Base-by-base conservation (phyloP, 2,888 invertebrate genomes). In the Nasonia oneida region DNA sequence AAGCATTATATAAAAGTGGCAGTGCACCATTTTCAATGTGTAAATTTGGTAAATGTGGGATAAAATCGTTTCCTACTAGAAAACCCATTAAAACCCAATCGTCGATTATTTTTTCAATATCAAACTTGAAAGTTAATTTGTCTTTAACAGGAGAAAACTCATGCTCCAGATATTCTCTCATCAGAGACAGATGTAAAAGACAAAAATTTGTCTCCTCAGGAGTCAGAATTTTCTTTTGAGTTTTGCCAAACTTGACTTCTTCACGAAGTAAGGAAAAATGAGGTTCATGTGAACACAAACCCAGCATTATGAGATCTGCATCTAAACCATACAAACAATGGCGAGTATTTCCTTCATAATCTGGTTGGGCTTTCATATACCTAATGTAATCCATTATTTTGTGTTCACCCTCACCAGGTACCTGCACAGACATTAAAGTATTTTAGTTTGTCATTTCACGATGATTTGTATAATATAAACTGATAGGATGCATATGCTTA, bases 381-480 rank as follows among this genome's bases (percentile, higher is more conserved):
- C 99, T 95, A 89, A 99, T 99, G 92, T 98, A 99, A 93, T 99
- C 99, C 99, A 99, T 99, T 87, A 99, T 98, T 94, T 99, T 99
- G 92, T 99, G 99, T 93, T 99, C 99, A 0, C 99, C 99, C 94
- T 99, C 99, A 0, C 99, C 99, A 1, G 99, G 99, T 2, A 98
- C 96, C 96, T 97, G 89, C 83, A 91, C 92, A 88, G 88, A 81
- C 88, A 86, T 42, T 39, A 1, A 42, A 61, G 10, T 18, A 14
- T 81, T 75, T 75, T 57, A 18, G 77, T 57, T 75, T 79, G 14
- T 61, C 1, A 47, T 47, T n/a, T 73, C 0, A 23, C 15, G 33
- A 12, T 64, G 1, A 79, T 39, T 80, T 71, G 8, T 33, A 33
- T 87, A 81, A 86, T 85, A 76, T 42, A 6, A 50, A 39, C 3